A percentile compares a stretch with the other conserved stretches of the same genome.
Evolutionary conservation across 2,888 invertebrate genomes (phyloP).

Genomic region (Drosophila paracracens): DNA sequence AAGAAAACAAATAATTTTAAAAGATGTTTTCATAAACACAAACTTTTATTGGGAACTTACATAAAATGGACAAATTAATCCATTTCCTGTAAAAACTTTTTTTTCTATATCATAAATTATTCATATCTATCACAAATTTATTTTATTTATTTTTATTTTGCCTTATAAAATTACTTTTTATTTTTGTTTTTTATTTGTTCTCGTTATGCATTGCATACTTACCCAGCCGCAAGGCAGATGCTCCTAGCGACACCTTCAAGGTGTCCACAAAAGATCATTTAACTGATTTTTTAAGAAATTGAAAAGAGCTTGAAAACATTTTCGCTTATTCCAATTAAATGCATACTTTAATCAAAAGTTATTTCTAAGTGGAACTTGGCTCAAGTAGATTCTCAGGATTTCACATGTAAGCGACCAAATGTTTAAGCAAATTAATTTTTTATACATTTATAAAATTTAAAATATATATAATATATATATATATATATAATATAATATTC

Average conservation of each 20-base stretch:
- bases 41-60: background rate
- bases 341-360: background rate
- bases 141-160: background rate
- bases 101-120: background rate
- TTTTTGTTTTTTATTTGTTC: background rate
- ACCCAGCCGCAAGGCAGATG: background rate
- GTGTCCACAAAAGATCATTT: background rate
- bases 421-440: too few relatives aligned
- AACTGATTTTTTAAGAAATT: background rate
- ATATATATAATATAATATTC: background rate
- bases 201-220: background rate
- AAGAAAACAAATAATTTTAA: background rate
- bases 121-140: background rate
- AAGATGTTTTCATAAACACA: background rate
- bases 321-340: background rate
- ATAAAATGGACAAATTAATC: background rate
- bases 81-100: background rate
- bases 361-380: too few relatives aligned
- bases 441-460: too few relatives aligned
- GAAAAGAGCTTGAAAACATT: background rate
- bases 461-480: too few relatives aligned
- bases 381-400: too few relatives aligned
- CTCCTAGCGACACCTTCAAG: background rate
- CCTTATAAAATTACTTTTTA: background rate
- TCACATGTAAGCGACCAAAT: too few relatives aligned